Evolutionary conservation across 2,113 vertebrate species (phyloP).

Genomic region (human): GRCh38 chr12:72858501-72859000

Average conservation of each 20-base stretch:
- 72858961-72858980: background rate
- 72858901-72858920: background rate
- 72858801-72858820: background rate
- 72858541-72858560: too few relatives aligned
- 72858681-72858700: background rate
- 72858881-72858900: background rate
- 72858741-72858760: background rate
- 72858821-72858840: background rate
- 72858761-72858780: background rate
- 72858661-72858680: background rate
- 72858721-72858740: background rate
- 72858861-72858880: background rate
- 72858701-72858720: background rate
- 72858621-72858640: background rate
- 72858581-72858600: background rate
- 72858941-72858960: background rate
- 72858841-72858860: background rate
- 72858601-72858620: background rate
- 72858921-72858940: background rate
- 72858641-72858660: background rate
- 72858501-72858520: too few relatives aligned
- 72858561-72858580: fast-evolving
- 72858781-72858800: too few relatives aligned
- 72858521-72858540: too few relatives aligned
- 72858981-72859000: background rate